Base-by-base conservation (phyloP, 2,797 vertebrate species). In the Siniperca undulata region DNA sequence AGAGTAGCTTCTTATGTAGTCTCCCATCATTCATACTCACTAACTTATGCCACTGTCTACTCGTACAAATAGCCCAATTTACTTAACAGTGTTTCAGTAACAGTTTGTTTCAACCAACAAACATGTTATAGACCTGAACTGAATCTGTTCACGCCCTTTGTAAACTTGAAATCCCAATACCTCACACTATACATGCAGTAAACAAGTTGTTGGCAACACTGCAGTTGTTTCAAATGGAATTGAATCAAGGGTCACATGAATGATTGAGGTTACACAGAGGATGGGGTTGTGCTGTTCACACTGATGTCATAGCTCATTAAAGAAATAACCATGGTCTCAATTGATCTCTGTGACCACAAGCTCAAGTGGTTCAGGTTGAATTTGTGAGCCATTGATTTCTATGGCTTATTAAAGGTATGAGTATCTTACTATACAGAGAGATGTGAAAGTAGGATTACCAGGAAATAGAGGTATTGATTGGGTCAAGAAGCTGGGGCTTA, bases 381-480 rank as follows among this genome's bases (percentile, higher is more conserved):
- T 95, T 93, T 94, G 92, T 88, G 82, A 91, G 82, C 40, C 92
- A 95, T 96, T 92, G 95, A 96, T 96, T 94, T 91, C 82, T 91
- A 88, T 88, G 86, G 91, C 86, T 96, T 95, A 95, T 95, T 96
- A 94, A 94, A 94, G 92, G 86, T 90, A 81, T 83, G 91, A 94
- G 92, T 94, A 92, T 92, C 87, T 93, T 91, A 95, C 89, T 81
- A 92, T 88, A 92, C 88, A 88, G 91, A 93, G 80, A 93, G 75
- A 93, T 87, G 88, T 91, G 91, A 92, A 90, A 84, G 80, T 80
- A 87, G 93, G 93, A 95, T 96, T 95, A 95, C 85, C 77, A 78
- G 90, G 92, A 95, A 96, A 96, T 95, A 87, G 90, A 89, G 82
- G 78, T 94, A 96, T 95, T 89, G 95, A 96, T 95, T 84, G 82